Evolutionary conservation across 30 jellyfish, hydroid and myxozoan genomes (phyloP).

Genomic region (Turritopsis dohrnii): DNA sequence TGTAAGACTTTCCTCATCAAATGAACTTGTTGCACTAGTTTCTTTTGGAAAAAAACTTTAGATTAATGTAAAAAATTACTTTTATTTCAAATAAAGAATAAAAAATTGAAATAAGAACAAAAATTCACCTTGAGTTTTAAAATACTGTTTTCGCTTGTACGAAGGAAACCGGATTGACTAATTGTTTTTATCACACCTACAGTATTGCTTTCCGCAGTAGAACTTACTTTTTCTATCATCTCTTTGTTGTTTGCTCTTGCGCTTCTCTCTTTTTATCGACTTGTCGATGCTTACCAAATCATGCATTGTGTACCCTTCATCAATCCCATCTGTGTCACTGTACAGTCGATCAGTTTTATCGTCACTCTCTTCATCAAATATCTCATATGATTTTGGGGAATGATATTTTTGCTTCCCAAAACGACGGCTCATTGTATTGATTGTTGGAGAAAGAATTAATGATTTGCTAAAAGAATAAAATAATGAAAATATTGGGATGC

Average conservation of each 20-base stretch:
- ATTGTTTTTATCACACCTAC: too few relatives aligned
- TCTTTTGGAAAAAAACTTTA: neutral
- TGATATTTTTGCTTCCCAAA: neutral
- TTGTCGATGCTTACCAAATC: neutral
- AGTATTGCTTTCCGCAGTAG: too few relatives aligned
- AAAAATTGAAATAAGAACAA: too few relatives aligned
- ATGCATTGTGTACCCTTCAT: neutral
- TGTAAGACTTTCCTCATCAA: neutral
- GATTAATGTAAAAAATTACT: too few relatives aligned
- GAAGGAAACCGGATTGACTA: too few relatives aligned
- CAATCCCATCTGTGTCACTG: neutral
- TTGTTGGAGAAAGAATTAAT: neutral
- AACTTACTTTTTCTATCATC: neutral
- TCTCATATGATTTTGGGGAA: neutral
- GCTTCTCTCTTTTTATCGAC: neutral
- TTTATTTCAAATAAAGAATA: too few relatives aligned
- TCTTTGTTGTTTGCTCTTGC: neutral
- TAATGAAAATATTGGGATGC: too few relatives aligned
- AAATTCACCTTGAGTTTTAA: too few relatives aligned
- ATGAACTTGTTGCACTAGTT: neutral
- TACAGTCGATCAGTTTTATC: neutral
- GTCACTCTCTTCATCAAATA: neutral
- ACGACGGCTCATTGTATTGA: neutral
- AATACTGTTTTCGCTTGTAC: too few relatives aligned
- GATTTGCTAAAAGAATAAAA: neutral